Evolutionary conservation across 2,888 invertebrate species (phyloP), one percentile per base, ranked within the genome.

Genomic region (Flexamia atlantica): DNA sequence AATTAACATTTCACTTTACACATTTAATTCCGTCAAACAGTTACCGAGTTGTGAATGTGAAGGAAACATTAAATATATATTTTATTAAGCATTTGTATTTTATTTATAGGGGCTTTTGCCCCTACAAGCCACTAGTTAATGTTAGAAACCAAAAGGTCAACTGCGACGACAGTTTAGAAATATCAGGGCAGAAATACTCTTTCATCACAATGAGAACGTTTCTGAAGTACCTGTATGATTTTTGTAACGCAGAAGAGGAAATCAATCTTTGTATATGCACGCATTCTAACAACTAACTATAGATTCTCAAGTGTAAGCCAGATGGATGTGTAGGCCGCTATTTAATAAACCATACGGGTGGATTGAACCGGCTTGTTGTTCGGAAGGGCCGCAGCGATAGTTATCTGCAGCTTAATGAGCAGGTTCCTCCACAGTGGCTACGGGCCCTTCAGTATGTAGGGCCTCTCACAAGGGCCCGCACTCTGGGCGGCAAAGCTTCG

Each of bases 271-370:
- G 46, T 46, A 9, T 36, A 9, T 36, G 36, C 36, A 36, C 36
- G 9, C 36, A 36, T 36, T 36, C 36, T 36, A 46, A 46, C n/a
- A 46, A 46, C 46, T 46, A 46, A 46, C 46, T 46, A 9, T 12
- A 36, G 46, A 12, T 12, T 46, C 3, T 46, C 14, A 17, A 46
- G 46, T 46, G 46, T 3, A 7, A 1, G 30, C 64, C 64, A 64
- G 72, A 72, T 72, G 36, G 42, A 42, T 20, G 40, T 72, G 72
- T 17, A 28, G 72, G 72, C 23, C 23, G 42, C 72, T 72, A 72
- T 72, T 72, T 72, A 36, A 42, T 72, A 1, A 72, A 72, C 40
- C 20, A 72, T 72, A 42, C 20, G 72, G 72, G 72, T 17, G 12
- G 36, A 72, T 72, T 72, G 72, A 32, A 68, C 20, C 30, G 28